Evolutionary conservation across 1,140 invertebrate species (phyloP), one percentile per base, ranked within the genome.

Genomic region (Bicyclus anynana): DNA sequence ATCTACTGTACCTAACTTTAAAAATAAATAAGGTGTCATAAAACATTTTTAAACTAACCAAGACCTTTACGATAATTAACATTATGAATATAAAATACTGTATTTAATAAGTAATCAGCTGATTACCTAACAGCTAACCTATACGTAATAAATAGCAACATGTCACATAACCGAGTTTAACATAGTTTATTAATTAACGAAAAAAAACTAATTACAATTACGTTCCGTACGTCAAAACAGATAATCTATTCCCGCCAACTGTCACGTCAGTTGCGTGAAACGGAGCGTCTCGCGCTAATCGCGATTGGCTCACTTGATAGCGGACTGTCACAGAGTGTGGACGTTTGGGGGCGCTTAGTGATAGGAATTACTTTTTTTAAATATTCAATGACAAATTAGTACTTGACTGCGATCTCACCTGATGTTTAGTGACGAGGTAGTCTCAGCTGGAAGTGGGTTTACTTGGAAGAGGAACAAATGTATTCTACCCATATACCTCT

Each of bases 211-310:
- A 58, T 62, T 57, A 67, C 53, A 59, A 55, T 56, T 60, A 65
- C 53, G 58, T 53, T 66, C 26, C 52, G 61, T 76, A 67, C 54
- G 53, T 72, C 63, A 66, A 53, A 60, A 69, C 59, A 72, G 65
- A 73, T 80, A 72, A 75, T 77, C 66, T 70, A 63, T 67, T 51
- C 60, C 42, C 58, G 57, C 68, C 76, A 83, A 76, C 77, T 80
- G 80, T 72, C 75, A 71, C 63, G 74, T 65, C 80, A 79, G 77
- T 80, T 79, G 80, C 66, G 71, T 77, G 79, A 74, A 74, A 77
- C 65, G 72, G 53, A 72, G 74, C 77, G 73, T 71, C 69, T 54
- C 54, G 48, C 53, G 65, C 55, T 69, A 69, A 72, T 76, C 72
- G 72, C 74, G 73, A 80, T 78, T 71, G 58, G 62, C 65, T 72